Evolutionary conservation across 2,888 invertebrate genomes (phyloP).

Genomic region (Idaea dimidiata): DNA sequence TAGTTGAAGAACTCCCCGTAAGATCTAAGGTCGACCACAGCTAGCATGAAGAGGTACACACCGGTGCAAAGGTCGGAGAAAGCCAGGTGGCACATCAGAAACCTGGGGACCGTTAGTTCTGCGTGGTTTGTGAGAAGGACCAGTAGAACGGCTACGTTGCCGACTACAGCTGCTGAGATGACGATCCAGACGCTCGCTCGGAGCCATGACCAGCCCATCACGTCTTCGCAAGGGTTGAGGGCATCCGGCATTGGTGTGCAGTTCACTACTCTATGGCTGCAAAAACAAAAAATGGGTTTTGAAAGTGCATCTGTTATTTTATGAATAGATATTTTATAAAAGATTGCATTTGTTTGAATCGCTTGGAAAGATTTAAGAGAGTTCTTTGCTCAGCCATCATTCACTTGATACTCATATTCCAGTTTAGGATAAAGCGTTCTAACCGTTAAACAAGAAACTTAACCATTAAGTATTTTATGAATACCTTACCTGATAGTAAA

Average conservation of each 20-base stretch:
- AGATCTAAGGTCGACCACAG: slow-evolving; percentile 91
- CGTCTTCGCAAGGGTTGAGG: slow-evolving; percentile 93
- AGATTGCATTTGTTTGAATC: too few relatives aligned
- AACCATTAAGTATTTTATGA: neutral
- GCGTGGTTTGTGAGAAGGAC: slow-evolving; percentile 85
- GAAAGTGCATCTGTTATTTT: neutral
- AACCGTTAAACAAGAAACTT: neutral
- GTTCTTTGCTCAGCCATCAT: neutral
- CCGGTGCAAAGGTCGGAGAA: slow-evolving; percentile 95
- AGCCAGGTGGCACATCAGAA: slow-evolving; percentile 86
- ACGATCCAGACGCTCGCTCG: slow-evolving; percentile 93
- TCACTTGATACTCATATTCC: neutral
- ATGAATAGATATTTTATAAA: too few relatives aligned
- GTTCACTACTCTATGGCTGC: slow-evolving; percentile 69
- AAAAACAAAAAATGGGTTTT: slow-evolving; percentile 21
- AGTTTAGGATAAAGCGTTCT: neutral
- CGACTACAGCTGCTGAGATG: slow-evolving; percentile 88
- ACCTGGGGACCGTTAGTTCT: slow-evolving; percentile 68
- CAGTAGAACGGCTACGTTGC: slow-evolving; percentile 90
- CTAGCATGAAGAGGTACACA: slow-evolving; percentile 90
- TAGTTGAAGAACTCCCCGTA: slow-evolving; percentile 94
- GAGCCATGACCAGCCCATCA: slow-evolving; percentile 91
- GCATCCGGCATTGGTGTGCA: slow-evolving; percentile 90
- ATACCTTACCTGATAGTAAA: slow-evolving; percentile 55
- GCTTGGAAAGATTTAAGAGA: too few relatives aligned